These are phyloP conservation scores for Syngnathus scovelli DNA, from an alignment of 2,113 vertebrate species.

Conservation along the genomic window DNA sequence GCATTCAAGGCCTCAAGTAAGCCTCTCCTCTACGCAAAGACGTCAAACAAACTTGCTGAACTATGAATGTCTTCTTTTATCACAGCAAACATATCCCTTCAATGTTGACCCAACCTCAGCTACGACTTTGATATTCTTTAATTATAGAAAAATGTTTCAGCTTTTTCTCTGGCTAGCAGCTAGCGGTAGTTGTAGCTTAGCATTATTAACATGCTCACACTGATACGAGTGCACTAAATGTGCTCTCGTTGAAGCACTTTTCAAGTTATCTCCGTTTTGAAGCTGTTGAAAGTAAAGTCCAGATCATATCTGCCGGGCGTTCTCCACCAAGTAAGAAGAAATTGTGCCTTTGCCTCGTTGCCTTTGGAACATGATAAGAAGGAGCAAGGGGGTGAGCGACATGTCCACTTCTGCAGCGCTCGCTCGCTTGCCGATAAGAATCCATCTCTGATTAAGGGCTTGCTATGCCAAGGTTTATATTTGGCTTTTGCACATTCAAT, in stretches of 20 bases:
- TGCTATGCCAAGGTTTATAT: slow-evolving; percentile 50
- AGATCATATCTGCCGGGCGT: not conserved
- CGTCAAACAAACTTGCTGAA: too few species aligned
- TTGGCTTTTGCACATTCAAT: slow-evolving; percentile 59
- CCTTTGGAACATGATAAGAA: slow-evolving; percentile 25
- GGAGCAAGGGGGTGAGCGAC: slow-evolving; percentile 6
- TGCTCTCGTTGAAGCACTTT: not conserved
- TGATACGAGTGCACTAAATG: not conserved
- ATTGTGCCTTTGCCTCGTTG: not conserved
- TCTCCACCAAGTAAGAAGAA: not conserved
- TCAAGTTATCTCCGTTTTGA: not conserved
- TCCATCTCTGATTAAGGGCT: slow-evolving; percentile 51
- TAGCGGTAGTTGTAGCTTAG: not conserved
- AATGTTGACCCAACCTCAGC: not conserved
- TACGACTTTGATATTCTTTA: too few species aligned
- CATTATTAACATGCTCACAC: not conserved
- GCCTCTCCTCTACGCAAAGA: too few species aligned
- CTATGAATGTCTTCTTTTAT: too few species aligned
- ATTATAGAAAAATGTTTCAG: not conserved
- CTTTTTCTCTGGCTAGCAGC: not conserved
- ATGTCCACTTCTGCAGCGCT: slow-evolving; percentile 29
- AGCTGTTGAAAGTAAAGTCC: not conserved
- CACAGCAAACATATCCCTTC: not conserved
- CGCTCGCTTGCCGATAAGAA: slow-evolving; percentile 37
- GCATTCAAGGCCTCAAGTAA: too few species aligned